Evolutionary conservation across 2,797 vertebrate genomes (phyloP), one percentile per base, ranked within the genome.

Genomic region (Pangasius mekongensis): DNA sequence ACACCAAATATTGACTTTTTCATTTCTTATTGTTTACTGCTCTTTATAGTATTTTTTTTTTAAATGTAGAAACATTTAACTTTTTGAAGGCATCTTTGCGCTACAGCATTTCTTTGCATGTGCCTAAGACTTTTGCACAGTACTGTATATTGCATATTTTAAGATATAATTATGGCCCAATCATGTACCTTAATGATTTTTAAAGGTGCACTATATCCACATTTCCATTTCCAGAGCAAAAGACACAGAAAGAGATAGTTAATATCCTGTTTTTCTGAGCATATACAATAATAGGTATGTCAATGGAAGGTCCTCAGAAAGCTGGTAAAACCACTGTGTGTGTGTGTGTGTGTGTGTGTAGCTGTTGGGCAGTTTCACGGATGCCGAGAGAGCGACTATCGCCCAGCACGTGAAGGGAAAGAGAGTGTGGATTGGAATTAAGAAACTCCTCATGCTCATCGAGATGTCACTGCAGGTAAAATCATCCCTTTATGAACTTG

Each of bases 391-490:
- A 20, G 94, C 95, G 92, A 96, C 93, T 33, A 99, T 99, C 2
- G 95, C 97, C 71, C 69, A 98, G 60, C 96, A 97, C 52, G 97
- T 99, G 90, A 99, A 98, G 93, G 97, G 97, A 73, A 98, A 96
- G 87, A 91, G 95, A 0, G 97, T 99, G 89, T 98, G 98, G 97
- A 99, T 99, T 1, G 98, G 98, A 56, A 98, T 99, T 94, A 99
- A 99, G 95, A 99, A 99, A 91, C 96, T 99, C 24, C 97, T 99
- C 6, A 98, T 98, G 96, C 94, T 99, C 91, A 99, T 99, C 24
- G 98, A 99, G 94, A 99, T 99, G 98, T 99, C 98, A 0, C 92
- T 99, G 88, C 98, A 99, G 96, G 98, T 99, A 92, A 94, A 92
- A 64, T 9, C 16, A 49, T 30, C 3, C 60, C 24, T 27, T 80